phyloP scores from a whole-genome alignment of 2,113 vertebrate genomes.

The Phylloscopus trochilus region DNA sequence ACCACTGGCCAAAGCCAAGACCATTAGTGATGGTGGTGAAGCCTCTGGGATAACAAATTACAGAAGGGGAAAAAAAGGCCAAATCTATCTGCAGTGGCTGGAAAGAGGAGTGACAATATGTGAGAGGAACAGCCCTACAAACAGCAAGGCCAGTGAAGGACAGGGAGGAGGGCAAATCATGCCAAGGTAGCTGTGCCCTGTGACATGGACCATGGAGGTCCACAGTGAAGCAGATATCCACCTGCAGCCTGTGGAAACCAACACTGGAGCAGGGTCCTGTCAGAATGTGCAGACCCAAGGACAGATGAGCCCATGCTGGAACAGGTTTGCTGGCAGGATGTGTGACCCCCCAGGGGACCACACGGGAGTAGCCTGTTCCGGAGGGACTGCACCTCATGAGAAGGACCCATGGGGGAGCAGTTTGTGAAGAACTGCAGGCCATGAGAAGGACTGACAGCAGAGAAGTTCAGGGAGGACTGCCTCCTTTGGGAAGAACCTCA shows the following conservation, averaged over 20 bases:
- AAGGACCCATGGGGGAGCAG: not conserved
- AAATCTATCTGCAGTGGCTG: not conserved
- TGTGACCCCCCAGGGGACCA: not conserved
- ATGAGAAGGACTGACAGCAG: rapidly evolving
- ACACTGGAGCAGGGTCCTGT: not conserved
- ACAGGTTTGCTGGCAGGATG: not conserved
- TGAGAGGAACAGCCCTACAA: not conserved
- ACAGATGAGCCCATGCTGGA: not conserved
- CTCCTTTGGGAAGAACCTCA: too few relatives aligned
- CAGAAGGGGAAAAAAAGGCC: not conserved
- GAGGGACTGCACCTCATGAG: not conserved
- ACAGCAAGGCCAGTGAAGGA: not conserved
- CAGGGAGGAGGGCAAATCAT: not conserved
- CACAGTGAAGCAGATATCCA: not conserved
- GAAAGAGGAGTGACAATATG: not conserved
- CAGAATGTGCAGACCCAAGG: not conserved
- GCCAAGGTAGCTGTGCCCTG: not conserved
- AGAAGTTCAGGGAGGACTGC: not conserved
- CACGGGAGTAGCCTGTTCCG: not conserved
- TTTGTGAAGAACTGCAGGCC: not conserved
- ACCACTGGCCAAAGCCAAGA: not conserved
- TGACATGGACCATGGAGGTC: too few relatives aligned
- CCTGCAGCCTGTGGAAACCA: not conserved
- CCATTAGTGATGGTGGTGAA: not conserved
- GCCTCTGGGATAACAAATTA: not conserved